Evolutionary conservation across 92 coral and sea anemone species (phyloP).

Genomic region (Anthopleura xanthogrammica): DNA sequence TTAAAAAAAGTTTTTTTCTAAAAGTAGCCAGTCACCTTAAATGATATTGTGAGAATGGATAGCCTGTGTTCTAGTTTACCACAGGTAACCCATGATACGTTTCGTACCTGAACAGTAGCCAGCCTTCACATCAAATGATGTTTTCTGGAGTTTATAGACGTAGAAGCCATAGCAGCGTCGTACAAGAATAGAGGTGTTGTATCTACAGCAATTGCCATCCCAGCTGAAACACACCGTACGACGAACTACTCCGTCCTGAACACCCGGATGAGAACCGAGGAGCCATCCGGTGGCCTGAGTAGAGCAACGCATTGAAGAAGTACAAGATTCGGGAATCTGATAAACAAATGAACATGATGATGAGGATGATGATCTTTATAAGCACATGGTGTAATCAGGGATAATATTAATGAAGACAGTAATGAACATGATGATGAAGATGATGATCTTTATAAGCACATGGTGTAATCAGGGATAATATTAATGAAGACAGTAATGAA

Average conservation of each 20-base stretch:
- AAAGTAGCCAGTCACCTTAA: too few species aligned
- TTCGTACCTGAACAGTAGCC: neutral
- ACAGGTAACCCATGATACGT: neutral
- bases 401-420: too few species aligned
- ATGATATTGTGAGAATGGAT: neutral
- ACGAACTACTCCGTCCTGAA: slow-evolving; percentile 36
- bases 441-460: too few species aligned
- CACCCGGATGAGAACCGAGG: neutral
- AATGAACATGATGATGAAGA: too few species aligned
- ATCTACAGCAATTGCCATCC: slow-evolving; percentile 27
- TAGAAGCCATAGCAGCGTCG: slow-evolving; percentile 31
- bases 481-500: too few species aligned
- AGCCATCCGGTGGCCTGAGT: slow-evolving; percentile 61
- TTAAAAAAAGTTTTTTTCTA: too few species aligned
- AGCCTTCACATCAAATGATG: neutral
- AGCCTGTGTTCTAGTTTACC: neutral
- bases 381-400: too few species aligned
- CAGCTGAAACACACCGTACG: slow-evolving; percentile 35
- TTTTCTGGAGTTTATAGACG: slow-evolving; percentile 22
- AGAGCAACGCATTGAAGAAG: neutral
- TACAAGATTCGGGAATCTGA: neutral
- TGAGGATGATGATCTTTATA: neutral
- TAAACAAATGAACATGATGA: neutral
- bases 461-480: too few species aligned
- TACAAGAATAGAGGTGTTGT: slow-evolving; percentile 16